A percentile compares a stretch with the other conserved stretches of the same genome.
These are phyloP conservation scores for Drosophila seclusa DNA, from an alignment of 2,888 invertebrate genomes.

Conservation along the genomic window DNA sequence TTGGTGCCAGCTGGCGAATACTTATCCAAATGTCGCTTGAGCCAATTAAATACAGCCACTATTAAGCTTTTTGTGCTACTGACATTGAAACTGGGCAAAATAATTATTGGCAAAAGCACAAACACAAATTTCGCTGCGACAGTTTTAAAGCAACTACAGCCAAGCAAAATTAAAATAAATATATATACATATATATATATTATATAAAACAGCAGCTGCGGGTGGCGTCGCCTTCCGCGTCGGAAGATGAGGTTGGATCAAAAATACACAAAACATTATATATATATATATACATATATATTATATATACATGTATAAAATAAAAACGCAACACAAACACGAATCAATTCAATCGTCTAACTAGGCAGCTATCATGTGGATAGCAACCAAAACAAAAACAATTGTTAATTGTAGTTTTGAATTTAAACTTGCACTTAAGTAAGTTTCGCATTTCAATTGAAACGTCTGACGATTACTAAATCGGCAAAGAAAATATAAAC, in stretches of 20 bases:
- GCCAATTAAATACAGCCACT: constrained; percentile 39
- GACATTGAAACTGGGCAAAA: constrained; percentile 76
- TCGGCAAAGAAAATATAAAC: constrained; percentile 26
- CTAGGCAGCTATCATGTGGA: constrained; percentile 26
- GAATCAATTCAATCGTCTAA: constrained; percentile 25
- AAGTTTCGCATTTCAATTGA: constrained; percentile 63
- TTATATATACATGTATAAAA: constrained; percentile 15
- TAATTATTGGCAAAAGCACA: constrained; percentile 12
- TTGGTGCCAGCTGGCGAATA: not conserved
- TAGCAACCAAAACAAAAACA: constrained; percentile 13
- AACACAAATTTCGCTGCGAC: constrained; percentile 62
- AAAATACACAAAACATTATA: constrained; percentile 31
- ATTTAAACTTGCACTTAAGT: constrained; percentile 50
- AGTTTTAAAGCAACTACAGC: constrained; percentile 46
- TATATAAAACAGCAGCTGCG: constrained; percentile 28
- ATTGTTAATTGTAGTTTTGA: constrained; percentile 29
- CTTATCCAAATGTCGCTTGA: constrained; percentile 8
- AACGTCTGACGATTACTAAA: constrained; percentile 58
- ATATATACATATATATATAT: not conserved
- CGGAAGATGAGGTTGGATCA: constrained; percentile 67
- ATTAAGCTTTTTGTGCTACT: constrained; percentile 67
- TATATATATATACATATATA: constrained; percentile 4
- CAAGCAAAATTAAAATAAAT: constrained; percentile 13
- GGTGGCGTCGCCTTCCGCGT: constrained; percentile 71
- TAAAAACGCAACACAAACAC: constrained; percentile 25